phyloP scores from a whole-genome alignment of 35 echinoderm and acorn worm genomes.

The Apostichopus californicus region DNA sequence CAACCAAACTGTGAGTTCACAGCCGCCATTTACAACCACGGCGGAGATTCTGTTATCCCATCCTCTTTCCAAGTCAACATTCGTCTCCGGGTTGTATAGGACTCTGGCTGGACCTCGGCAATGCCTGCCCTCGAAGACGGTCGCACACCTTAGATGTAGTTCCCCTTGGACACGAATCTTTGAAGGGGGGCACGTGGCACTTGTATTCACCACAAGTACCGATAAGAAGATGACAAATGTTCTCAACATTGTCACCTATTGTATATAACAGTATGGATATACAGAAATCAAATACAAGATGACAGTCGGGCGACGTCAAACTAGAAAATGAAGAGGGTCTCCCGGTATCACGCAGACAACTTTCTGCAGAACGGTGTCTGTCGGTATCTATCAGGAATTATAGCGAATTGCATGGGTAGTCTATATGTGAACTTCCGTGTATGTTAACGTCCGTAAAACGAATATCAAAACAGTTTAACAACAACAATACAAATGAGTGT shows the following conservation, averaged over 20 bases:
- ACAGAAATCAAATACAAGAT: too few species aligned
- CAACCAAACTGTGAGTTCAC: background rate
- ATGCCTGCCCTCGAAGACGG: background rate
- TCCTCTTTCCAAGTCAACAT: background rate
- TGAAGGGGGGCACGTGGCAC: background rate
- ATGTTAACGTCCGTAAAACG: too few species aligned
- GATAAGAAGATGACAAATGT: background rate
- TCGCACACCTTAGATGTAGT: background rate
- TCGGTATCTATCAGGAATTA: too few species aligned
- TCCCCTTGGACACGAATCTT: background rate
- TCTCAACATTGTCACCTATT: background rate
- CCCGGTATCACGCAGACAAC: too few species aligned
- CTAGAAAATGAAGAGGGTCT: too few species aligned
- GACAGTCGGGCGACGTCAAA: too few species aligned
- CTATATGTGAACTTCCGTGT: too few species aligned
- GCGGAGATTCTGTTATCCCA: constrained; percentile 14
- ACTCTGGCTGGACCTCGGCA: background rate
- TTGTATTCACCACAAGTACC: background rate
- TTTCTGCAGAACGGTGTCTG: too few species aligned
- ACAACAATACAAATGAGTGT: too few species aligned
- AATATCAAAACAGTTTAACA: too few species aligned
- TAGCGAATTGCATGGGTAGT: too few species aligned
- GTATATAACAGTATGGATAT: too few species aligned
- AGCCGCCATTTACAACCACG: background rate
- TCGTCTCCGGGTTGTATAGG: background rate